Base-by-base conservation (phyloP, 2,888 invertebrate species). In the Leptopilina syphax region DNA sequence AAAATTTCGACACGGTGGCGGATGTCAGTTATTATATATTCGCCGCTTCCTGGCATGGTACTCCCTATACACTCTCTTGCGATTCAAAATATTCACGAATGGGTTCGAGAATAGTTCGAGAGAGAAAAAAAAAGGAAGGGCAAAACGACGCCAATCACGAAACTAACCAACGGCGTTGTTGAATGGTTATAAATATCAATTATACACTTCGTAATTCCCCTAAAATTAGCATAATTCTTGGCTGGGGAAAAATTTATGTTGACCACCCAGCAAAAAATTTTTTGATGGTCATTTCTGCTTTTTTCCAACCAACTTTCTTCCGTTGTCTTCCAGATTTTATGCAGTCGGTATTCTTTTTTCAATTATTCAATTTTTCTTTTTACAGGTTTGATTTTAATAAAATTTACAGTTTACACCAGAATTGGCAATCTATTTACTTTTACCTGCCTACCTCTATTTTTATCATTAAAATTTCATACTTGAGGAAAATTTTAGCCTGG, bases 181-280 rank as follows among this genome's bases (percentile, higher is more conserved):
- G 79, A 66, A 70, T 81, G 88, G 88, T 89, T 89, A 89, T 90
- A 90, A 91, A 91, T 89, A 90, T 90, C 91, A 91, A 91, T 91
- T 91, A 91, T 89, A 88, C 87, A 88, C 87, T 89, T 87, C 82
- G 88, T 88, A 89, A 89, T 88, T 88, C 86, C 86, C 82, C 79
- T 50, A 77, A 85, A 86, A 90, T 91, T 90, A 90, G 86, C 91
- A 90, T 91, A 91, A 91, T 91, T 90, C 86, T 85, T 86, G 87
- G 84, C 86, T 84, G 50, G 84, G 82, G 84, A 85, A 82, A 86
- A 88, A 88, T 90, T 89, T 87, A 89, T 89, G 87, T 86, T 84
- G 91, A 88, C 91, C 91, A 91, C 91, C 91, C 90, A 90, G 89
- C 86, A 87, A 60, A 78, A n/a, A 47, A 27, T 76, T 80, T 77